These are phyloP conservation scores for Mirounga angustirostris DNA, from an alignment of 2,113 vertebrate genomes.

Conservation along the genomic window DNA sequence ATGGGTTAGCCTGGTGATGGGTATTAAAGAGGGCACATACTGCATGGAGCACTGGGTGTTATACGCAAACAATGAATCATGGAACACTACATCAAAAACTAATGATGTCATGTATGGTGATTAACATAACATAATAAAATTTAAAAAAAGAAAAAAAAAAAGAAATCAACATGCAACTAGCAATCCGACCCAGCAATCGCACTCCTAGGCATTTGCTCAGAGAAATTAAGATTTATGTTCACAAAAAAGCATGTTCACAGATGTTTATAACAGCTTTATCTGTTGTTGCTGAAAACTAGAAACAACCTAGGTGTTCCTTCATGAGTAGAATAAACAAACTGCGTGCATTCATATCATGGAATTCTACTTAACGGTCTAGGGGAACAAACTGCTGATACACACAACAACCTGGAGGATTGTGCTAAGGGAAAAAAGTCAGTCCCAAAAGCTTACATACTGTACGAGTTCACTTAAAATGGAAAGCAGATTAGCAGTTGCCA, in stretches of 20 bases:
- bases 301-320: not conserved
- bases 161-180: constrained; percentile 47
- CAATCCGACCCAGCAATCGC: not conserved
- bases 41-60: no score
- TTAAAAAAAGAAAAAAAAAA: no score
- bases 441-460: not conserved
- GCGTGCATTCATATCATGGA: not conserved
- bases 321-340: not conserved
- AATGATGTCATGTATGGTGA: no score
- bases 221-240: constrained; percentile 38
- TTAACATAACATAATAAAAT: no score
- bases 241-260: not conserved
- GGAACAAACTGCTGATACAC: not conserved
- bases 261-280: not conserved
- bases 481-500: not conserved
- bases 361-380: not conserved
- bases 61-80: no score
- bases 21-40: no score
- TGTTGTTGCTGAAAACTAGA: not conserved
- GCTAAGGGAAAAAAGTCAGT: not conserved
- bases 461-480: not conserved
- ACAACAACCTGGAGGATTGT: not conserved
- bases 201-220: constrained; percentile 27
- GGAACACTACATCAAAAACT: no score
- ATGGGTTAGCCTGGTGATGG: no score